Evolutionary conservation across 2,113 vertebrate genomes (phyloP).

Genomic region (Nothocercus julius): DNA sequence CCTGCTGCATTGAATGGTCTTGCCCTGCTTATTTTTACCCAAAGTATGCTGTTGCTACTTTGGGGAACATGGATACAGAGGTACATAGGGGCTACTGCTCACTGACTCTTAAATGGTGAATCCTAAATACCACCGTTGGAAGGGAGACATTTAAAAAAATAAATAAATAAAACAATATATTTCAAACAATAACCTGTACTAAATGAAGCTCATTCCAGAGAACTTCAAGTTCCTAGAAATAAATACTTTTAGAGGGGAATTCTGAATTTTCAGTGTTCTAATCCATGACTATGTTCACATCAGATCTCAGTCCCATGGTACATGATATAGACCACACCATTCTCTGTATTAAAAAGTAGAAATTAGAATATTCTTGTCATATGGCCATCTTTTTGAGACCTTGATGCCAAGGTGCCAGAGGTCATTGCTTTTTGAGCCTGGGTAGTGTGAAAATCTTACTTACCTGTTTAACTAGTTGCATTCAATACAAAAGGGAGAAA

Average conservation of each 20-base stretch:
- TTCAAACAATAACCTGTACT: neutral
- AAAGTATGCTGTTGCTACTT: rapidly evolving
- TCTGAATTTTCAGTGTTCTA: neutral
- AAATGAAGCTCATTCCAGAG: neutral
- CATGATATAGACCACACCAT: neutral
- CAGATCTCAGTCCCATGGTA: neutral
- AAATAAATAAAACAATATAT: neutral
- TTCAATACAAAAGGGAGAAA: neutral
- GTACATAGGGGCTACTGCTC: neutral
- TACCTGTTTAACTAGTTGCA: neutral
- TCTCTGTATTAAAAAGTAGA: neutral
- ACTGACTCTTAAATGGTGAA: neutral
- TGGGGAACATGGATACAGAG: neutral
- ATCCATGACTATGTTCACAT: neutral
- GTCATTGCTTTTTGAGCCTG: neutral
- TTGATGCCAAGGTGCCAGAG: neutral
- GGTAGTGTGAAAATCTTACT: neutral
- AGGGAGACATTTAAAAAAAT: neutral
- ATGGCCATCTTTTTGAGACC: neutral
- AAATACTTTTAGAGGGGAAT: neutral
- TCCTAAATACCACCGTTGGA: neutral
- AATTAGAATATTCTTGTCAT: neutral
- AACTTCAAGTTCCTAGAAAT: neutral
- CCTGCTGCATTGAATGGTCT: neutral
- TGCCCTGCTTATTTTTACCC: neutral